Percentiles rank a stretch among this genome's conserved stretches.
Evolutionary conservation across 1,140 invertebrate species (phyloP).

Genomic region (Drosophila kikkawai): DNA sequence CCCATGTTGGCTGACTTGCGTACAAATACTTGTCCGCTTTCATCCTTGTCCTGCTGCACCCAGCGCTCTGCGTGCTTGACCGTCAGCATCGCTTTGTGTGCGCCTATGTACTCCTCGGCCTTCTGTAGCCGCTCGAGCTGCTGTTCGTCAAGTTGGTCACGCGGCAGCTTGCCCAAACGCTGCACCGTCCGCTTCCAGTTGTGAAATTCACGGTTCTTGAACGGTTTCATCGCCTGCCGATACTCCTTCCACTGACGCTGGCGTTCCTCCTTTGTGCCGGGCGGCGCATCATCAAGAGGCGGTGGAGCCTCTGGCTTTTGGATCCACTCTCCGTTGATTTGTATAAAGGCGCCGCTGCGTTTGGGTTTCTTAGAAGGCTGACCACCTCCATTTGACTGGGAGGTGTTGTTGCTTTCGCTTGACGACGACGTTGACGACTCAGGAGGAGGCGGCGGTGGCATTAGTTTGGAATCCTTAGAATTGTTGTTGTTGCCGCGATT

Average conservation of each 20-base stretch:
- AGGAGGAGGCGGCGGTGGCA: constrained; percentile 62
- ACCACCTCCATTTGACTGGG: constrained; percentile 6
- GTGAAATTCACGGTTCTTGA: constrained; percentile 79
- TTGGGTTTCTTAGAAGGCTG: constrained; percentile 59
- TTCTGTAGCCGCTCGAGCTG: constrained; percentile 61
- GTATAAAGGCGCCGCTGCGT: constrained; percentile 53
- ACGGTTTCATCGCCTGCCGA: constrained; percentile 77
- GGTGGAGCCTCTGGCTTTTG: constrained; percentile 66
- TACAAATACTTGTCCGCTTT: constrained; percentile 53
- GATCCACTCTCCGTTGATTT: constrained; percentile 70
- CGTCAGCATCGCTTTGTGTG: constrained; percentile 76
- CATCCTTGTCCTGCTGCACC: constrained; percentile 57
- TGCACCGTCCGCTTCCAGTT: constrained; percentile 76
- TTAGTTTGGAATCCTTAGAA: constrained; percentile 42
- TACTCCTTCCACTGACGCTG: constrained; percentile 76
- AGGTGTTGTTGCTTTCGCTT: constrained; percentile 1
- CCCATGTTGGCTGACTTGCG: constrained; percentile 34
- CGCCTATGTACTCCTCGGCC: constrained; percentile 69
- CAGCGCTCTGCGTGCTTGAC: constrained; percentile 74
- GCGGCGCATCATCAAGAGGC: constrained; percentile 58
- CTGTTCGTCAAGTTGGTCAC: constrained; percentile 66
- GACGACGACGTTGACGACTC: constrained; percentile 9
- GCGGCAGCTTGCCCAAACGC: constrained; percentile 69
- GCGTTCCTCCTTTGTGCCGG: constrained; percentile 72
- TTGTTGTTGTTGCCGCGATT: constrained; percentile 18